Evolutionary conservation across 2,113 vertebrate species (phyloP), one percentile per base, ranked within the genome.

Genomic region (Crypturellus undulatus): DNA sequence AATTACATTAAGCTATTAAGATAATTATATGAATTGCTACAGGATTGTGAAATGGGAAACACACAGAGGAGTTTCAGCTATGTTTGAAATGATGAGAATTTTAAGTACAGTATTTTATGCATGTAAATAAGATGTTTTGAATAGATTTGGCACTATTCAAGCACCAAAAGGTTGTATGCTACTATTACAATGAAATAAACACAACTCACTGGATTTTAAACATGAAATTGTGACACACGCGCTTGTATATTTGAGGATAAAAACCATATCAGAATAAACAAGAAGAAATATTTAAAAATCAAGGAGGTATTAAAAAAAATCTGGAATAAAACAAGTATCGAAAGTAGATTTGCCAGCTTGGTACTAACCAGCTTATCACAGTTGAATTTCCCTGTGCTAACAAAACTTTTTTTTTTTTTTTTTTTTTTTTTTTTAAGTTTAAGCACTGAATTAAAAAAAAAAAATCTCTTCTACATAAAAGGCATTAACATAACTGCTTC

Each of bases 21-120:
- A 42, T 91, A 95, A 97, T 90, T 78, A 77, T 4, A 87, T 94
- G 93, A 97, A 95, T 97, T 94, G 97, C 87, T 94, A 85, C 79
- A 92, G 90, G 51, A 75, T 56, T 79, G 82, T 70, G 87, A 96
- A 95, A 96, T 51, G 62, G 69, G 87, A 95, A 96, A 90, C 6
- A 43, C 34, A 95, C 18, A 15, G 76, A 87, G 70, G 54, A 73
- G 56, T 36, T 90, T 84, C 87, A 81, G 36, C 51, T 59, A 52
- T 81, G 91, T 45, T 86, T 93, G 63, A 93, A 94, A 96, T 42
- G 0, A 87, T 30, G n/a, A 91, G 88, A 96, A 96, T 80, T 95
- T 96, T 92, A 91, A 93, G 86, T 80, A 97, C 76, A 91, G 88
- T 93, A 84, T 52, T 94, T 93, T 77, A 79, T 73, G 52, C 90